Evolutionary conservation across 2,888 invertebrate species (phyloP).

Genomic region (Pheosia tremula): DNA sequence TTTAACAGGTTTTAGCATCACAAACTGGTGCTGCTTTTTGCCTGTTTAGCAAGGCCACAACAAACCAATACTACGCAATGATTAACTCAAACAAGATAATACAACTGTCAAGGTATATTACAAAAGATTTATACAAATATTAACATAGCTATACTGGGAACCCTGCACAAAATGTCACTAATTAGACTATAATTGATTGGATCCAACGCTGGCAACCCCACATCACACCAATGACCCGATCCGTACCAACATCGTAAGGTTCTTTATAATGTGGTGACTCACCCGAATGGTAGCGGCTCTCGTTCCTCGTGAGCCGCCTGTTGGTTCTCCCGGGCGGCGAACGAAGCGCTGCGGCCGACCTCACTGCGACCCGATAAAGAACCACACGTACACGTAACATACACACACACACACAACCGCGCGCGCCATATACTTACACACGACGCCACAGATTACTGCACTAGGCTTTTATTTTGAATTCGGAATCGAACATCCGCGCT

Average conservation of each 20-base stretch:
- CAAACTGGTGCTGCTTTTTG: no score
- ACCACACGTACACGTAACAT: constrained; percentile 70
- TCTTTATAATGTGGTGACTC: constrained; percentile 75
- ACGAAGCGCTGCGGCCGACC: constrained; percentile 77
- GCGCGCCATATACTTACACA: constrained; percentile 44
- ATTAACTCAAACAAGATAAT: no score
- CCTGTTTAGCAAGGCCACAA: no score
- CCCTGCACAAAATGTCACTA: no score
- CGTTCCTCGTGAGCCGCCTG: constrained; percentile 95
- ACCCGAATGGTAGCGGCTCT: constrained; percentile 98
- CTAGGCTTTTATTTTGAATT: constrained; percentile 39
- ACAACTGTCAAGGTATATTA: no score
- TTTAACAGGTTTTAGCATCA: no score
- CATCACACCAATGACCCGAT: constrained; percentile 49
- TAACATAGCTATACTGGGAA: no score
- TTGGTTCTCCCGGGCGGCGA: constrained; percentile 90
- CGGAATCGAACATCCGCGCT: constrained; percentile 37
- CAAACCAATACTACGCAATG: no score
- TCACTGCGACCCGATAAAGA: constrained; percentile 84
- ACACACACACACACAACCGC: constrained; percentile 53
- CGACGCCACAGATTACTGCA: constrained; percentile 30
- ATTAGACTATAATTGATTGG: neutral
- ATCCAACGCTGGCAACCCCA: constrained; percentile 31
- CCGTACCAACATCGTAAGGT: constrained; percentile 51
- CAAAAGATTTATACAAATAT: no score